These are phyloP conservation scores for Tenebrio molitor DNA, from an alignment of 1,140 invertebrate genomes.

Conservation along the genomic window DNA sequence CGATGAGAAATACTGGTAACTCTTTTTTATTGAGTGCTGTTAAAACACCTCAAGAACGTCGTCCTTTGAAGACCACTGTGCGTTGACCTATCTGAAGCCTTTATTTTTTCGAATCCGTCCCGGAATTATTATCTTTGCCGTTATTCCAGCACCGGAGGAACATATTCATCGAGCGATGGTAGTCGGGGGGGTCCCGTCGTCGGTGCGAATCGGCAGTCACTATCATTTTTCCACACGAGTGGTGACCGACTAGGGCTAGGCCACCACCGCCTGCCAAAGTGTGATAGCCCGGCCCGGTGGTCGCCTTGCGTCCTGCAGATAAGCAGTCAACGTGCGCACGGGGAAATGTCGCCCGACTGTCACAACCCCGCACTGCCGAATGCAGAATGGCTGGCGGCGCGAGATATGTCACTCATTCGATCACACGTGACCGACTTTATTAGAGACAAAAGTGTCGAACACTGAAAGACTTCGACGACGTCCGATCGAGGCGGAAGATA, in stretches of 20 bases:
- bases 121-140: too few species aligned
- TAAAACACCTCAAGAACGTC: too few species aligned
- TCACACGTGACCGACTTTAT: conserved; percentile 65
- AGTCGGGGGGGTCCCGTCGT: conserved; percentile 28
- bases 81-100: too few species aligned
- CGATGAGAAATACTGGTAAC: too few species aligned
- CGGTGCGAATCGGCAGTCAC: conserved; percentile 36
- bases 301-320: conserved; percentile 53
- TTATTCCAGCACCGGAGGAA: too few species aligned
- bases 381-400: conserved; percentile 58
- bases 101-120: too few species aligned
- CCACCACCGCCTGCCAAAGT: conserved; percentile 52
- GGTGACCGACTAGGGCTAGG: conserved; percentile 48
- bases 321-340: conserved; percentile 50
- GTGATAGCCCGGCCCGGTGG: conserved; percentile 51
- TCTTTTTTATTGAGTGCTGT: too few species aligned
- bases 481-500: conserved; percentile 22
- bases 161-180: conserved; percentile 12
- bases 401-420: conserved; percentile 65
- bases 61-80: too few species aligned
- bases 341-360: conserved; percentile 52
- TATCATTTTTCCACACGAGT: conserved; percentile 58
- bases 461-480: conserved; percentile 34
- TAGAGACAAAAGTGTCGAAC: conserved; percentile 64
- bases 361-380: conserved; percentile 39